Evolutionary conservation across 2,113 vertebrate genomes (phyloP), one percentile per base, ranked within the genome.

Genomic region (Cranoglanis bouderius): DNA sequence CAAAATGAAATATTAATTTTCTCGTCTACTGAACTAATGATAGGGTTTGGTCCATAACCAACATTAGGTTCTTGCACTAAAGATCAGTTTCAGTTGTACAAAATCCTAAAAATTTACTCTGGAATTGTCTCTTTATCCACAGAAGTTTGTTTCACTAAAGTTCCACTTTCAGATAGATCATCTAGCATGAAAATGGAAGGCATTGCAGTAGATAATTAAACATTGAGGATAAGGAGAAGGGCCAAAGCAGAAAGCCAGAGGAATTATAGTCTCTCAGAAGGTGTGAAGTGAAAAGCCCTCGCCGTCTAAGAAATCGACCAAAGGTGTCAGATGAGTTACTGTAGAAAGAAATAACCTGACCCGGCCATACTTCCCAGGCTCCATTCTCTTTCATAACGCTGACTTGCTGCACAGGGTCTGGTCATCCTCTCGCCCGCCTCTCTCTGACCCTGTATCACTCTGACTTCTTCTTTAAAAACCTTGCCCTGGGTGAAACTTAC

Each of bases 251-350:
- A 35, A 70, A 51, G 61, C 29, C 51, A 77, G 70, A 29, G 51
- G 38, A 16, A 77, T 61, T 86, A 74, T 5, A 57, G 10, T 63
- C 29, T 80, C 40, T 32, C 40, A 51, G 57, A 7, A 51, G 85
- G 65, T 74, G 84, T 49, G 67, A 85, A 57, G 84, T 74, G 65
- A 74, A 85, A 85, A 74, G 32, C 61, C 46, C 4, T 32, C 29
- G 1, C 13, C 1, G 77, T 67, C 85, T 49, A 8, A 0, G 35
- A 57, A 29, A 55, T 35, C 18, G 21, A 53, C 38, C 46, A 18
- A 35, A 82, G 72, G 72, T 61, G 55, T n/a, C 51, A 29, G 32
- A 40, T 43, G 40, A 74, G 70, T 40, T 43, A 40, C 6, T 74
- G 70, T 1, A 72, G 35, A 46, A 13, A 16, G 6, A 21, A 51